Base-by-base conservation (phyloP, 2,113 vertebrate genomes). In the Microcebus jonahi region DNA sequence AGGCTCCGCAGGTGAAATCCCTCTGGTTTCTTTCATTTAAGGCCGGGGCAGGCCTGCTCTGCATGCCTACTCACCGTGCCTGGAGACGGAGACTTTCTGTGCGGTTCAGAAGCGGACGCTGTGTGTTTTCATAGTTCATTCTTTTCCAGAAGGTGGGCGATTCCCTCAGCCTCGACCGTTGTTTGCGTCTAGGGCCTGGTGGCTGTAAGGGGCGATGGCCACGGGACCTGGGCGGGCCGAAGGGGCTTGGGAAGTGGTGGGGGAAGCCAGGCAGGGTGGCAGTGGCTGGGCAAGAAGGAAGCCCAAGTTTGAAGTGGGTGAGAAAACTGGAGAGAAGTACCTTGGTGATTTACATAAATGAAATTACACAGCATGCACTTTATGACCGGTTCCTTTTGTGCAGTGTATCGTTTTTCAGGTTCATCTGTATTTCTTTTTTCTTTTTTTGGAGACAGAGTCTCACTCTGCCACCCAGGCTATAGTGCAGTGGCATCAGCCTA, bases 141-240 rank as follows among this genome's bases (percentile, higher is more conserved):
- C 0, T 76, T 61, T 0, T 14, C 31, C 10, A 39, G 63, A 36
- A 97, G 97, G 96, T 94, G 34, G 42, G 97, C 48, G 25, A 15
- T 10, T 57, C 18, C 7, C 3, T 1, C n/a, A 45, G 50, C 5
- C 45, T 25, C 55, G 20, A 39, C 17, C 21, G 11, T 17, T 25
- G 10, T 4, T 80, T 45, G 50, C 70, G 75, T 90, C 59, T 36
- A 57, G 31, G 59, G 42, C 15, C 25, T 39, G 48, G 61, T 67
- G 76, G 18, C 34, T 86, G 0, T 14, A 1, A 23, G 14, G 61
- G n/a, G 42, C 0, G 0, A 27, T 53, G 45, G n/a, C 48, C 1
- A 45, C 5, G 18, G 73, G 39, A 59, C 29, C 45, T 17, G 31
- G 42, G 53, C 8, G 21, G 61, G 53, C 57, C 15, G 36, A 31